Evolutionary conservation across 2,113 vertebrate species (phyloP), one percentile per base, ranked within the genome.

Genomic region (Xiphophorus couchianus): DNA sequence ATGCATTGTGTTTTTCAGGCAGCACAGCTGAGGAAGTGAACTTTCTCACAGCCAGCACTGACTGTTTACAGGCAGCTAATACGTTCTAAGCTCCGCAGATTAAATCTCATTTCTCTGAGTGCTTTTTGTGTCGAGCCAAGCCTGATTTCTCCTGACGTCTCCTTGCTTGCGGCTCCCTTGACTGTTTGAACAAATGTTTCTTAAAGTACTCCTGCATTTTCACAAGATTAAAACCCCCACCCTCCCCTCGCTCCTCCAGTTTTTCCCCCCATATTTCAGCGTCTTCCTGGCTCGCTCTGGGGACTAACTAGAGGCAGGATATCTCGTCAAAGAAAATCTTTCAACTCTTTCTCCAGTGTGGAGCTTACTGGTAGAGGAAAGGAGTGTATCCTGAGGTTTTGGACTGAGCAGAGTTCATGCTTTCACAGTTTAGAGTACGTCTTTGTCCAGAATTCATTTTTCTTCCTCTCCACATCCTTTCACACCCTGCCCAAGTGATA

Each of bases 91-190:
- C 63, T 85, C 84, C 71, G 78, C 78, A 91, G 92, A 93, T 91
- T 89, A 88, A 86, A 92, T 93, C 90, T 87, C 51, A 83, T 90
- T 89, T 92, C 83, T 90, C 75, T 81, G 80, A 93, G 88, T 90
- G 90, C 85, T 84, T 81, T 93, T 91, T 91, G 82, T 91, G 89
- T 90, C 62, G 86, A 89, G 88, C 84, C 84, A 85, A 87, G 88
- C 82, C 76, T 72, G 82, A 90, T 91, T 89, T 88, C 82, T 88
- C 78, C 74, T 83, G 88, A 91, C 83, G 28, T 91, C 84, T 89
- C 81, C 78, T 69, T 58, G 65, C 85, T 82, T 39, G 75, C 63
- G 77, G 83, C 80, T 85, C 86, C 62, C 74, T 82, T 65, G 37
- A 80, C 77, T 82, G 76, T 75, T 83, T 65, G 62, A 78, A 88